A percentile compares a stretch with the other conserved stretches of the same genome.
phyloP scores from a whole-genome alignment of 2,888 invertebrate genomes.

The Calliscelio sp. region DNA sequence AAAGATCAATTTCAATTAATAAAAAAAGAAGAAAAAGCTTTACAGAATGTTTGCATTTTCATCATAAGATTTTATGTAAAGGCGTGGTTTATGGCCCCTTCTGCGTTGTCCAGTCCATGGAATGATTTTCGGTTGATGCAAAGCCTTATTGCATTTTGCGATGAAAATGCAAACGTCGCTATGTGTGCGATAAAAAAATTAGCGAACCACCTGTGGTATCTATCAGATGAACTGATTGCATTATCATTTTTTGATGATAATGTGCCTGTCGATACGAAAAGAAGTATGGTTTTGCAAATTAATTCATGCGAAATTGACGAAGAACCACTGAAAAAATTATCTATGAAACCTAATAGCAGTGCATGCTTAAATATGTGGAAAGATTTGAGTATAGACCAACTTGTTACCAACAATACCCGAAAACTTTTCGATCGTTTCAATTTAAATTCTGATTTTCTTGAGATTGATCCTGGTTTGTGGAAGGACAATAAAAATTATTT shows the following conservation, averaged over 20 bases:
- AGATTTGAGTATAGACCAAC: not conserved
- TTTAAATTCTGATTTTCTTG: slow-evolving; percentile 11
- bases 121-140: slow-evolving; percentile 9
- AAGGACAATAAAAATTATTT: slow-evolving; percentile 4
- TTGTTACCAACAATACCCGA: not conserved
- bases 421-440: slow-evolving; percentile 5
- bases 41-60: slow-evolving; percentile 6
- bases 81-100: slow-evolving; percentile 5
- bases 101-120: slow-evolving; percentile 4
- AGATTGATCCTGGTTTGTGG: slow-evolving; percentile 17
- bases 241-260: slow-evolving; percentile 1
- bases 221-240: slow-evolving; percentile 4
- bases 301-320: not conserved
- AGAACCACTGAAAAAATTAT: not conserved
- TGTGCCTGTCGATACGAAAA: not conserved
- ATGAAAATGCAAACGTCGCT: not conserved
- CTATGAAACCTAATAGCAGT: not conserved
- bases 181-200: not conserved
- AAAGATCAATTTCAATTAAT: slow-evolving; percentile 5
- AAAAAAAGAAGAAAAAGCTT: not conserved
- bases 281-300: not conserved
- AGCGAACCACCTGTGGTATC: slow-evolving; percentile 5
- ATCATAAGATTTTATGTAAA: slow-evolving; percentile 12
- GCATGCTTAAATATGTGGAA: too few relatives aligned
- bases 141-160: not conserved